Evolutionary conservation across 2,888 invertebrate genomes (phyloP).

Genomic region (Marronus borbonicus): DNA sequence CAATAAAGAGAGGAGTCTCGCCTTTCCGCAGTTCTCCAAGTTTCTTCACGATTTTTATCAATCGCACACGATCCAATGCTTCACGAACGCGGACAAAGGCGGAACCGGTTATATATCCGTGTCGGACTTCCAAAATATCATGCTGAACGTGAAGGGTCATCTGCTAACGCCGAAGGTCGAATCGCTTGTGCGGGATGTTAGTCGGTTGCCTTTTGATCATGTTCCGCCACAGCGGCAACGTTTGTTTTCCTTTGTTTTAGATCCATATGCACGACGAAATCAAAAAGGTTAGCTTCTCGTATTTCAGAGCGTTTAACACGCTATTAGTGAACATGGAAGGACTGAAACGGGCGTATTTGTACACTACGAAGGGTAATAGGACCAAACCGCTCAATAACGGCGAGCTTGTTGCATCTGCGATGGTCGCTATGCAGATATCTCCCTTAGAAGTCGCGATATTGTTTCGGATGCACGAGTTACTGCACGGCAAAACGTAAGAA

Average conservation of each 20-base stretch:
- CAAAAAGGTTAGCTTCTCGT: slow-evolving; percentile 94
- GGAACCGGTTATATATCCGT: slow-evolving; percentile 95
- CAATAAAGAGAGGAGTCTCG: slow-evolving; percentile 91
- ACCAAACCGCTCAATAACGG: slow-evolving; percentile 94
- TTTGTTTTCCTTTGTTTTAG: slow-evolving; percentile 66
- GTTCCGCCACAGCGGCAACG: no score
- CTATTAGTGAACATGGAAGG: slow-evolving; percentile 98
- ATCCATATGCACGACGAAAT: slow-evolving; percentile 82
- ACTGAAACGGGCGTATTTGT: slow-evolving; percentile 94
- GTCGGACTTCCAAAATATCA: slow-evolving; percentile 94
- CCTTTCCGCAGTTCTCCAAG: slow-evolving; percentile 97
- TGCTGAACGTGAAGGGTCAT: slow-evolving; percentile 95
- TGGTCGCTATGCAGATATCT: slow-evolving; percentile 98
- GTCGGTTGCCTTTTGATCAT: no score
- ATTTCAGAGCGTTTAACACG: slow-evolving; percentile 98
- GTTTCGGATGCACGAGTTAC: slow-evolving; percentile 90
- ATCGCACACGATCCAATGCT: slow-evolving; percentile 97
- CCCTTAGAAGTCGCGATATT: slow-evolving; percentile 97
- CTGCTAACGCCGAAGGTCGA: slow-evolving; percentile 93
- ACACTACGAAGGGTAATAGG: slow-evolving; percentile 89
- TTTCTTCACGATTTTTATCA: slow-evolving; percentile 99
- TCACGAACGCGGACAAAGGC: slow-evolving; percentile 90
- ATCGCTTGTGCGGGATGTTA: slow-evolving; percentile 91
- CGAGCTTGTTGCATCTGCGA: slow-evolving; percentile 96
- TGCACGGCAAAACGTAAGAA: slow-evolving; percentile 90